Percentiles rank a stretch among this genome's conserved stretches.
phyloP scores from a whole-genome alignment of 1,140 invertebrate species.

The Hylyphantes graminicola region DNA sequence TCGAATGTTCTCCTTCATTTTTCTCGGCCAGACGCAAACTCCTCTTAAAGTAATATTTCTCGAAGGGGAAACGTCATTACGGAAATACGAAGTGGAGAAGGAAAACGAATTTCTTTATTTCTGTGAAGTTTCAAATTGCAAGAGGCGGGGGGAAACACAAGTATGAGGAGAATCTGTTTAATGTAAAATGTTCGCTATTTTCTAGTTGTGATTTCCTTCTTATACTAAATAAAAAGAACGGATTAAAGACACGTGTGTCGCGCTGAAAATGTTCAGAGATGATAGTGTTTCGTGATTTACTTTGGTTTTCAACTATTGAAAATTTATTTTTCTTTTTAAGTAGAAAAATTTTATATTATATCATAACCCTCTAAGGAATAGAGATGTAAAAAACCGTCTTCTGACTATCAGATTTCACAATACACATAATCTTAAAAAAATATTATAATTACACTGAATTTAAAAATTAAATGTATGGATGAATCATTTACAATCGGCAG shows the following conservation, averaged over 20 bases:
- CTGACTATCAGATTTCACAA: too few species aligned
- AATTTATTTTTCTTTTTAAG: too few species aligned
- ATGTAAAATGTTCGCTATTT: neutral
- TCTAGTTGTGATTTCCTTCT: conserved; percentile 22
- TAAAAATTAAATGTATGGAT: too few species aligned
- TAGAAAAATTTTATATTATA: too few species aligned
- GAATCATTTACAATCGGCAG: too few species aligned
- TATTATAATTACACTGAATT: too few species aligned
- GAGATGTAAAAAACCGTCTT: too few species aligned
- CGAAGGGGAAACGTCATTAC: conserved; percentile 14
- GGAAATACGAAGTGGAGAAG: conserved; percentile 1
- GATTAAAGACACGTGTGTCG: conserved; percentile 27
- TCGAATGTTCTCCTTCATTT: neutral
- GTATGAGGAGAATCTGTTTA: neutral
- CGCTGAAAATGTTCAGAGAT: too few species aligned
- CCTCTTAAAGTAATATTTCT: conserved; percentile 26
- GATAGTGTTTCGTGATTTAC: too few species aligned
- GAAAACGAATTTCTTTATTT: neutral
- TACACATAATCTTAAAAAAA: too few species aligned
- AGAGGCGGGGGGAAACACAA: neutral
- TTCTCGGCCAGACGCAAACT: neutral
- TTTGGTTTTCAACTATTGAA: too few species aligned
- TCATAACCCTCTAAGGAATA: too few species aligned
- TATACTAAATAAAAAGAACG: conserved; percentile 26
- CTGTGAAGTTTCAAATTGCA: neutral